Base-by-base conservation (phyloP, 2,113 vertebrate genomes). In the Vimba vimba region DNA sequence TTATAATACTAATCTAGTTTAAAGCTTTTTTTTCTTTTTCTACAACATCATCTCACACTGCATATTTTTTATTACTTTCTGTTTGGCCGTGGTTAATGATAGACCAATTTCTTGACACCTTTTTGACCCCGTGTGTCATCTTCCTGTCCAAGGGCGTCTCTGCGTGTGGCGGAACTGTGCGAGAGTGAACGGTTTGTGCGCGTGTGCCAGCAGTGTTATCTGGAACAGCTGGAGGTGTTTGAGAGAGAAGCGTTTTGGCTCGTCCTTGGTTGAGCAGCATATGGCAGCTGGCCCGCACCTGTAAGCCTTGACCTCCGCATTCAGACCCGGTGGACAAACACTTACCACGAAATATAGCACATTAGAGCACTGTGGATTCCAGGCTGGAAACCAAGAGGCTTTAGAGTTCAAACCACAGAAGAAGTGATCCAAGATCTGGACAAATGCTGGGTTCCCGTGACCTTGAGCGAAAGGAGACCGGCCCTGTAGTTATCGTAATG, bases 221-320 rank as follows among this genome's bases (percentile, higher is more conserved):
- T 86, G 86, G 71, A 92, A 90, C 91, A 93, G 90, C 92, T 93
- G 90, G 86, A 85, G 85, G 47, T 81, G 59, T 76, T 87, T 91
- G 87, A 62, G 74, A 83, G 88, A 92, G 87, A 69, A 52, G 55
- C 10, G 77, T 74, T 91, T 89, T 89, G 87, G 87, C 88, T 85
- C 25, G 62, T 83, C 60, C 86, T 86, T 60, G 52, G 30, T 57
- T 69, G 79, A 85, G 82, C 55, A 59, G 50, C 89, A 90, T 85
- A 89, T 89, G 91, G 89, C 79, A 85, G 52, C 83, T 82, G 79
- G 89, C 77, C 74, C 71, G 39, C 85, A 89, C 85, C 50, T 92
- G 89, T 73, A 66, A 81, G 89, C 23, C 84, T 86, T 87, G 50
- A 60, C 8, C 87, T 86, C 84, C 83, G 11, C 77, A 66, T 81